Evolutionary conservation across 2,113 vertebrate genomes (phyloP).

Genomic region (Apistogramma diplotaenia): DNA sequence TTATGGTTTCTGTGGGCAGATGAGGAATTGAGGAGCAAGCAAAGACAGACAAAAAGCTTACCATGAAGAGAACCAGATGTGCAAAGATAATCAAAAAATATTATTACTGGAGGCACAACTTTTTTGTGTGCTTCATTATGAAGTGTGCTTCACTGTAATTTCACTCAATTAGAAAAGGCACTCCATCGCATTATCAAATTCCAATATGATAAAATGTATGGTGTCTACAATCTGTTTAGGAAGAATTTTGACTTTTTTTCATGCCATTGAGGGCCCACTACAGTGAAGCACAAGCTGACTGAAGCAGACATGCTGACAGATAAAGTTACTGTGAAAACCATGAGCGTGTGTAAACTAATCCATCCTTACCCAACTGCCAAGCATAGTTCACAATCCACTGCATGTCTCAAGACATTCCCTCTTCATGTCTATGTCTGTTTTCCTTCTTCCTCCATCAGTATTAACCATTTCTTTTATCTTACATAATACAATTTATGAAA

Average conservation of each 20-base stretch:
- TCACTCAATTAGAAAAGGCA: not conserved
- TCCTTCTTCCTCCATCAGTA: not conserved
- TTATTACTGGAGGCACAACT: constrained; percentile 15
- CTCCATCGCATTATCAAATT: not conserved
- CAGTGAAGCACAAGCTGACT: not conserved
- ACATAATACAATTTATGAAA: not conserved
- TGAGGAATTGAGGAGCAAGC: too few species aligned
- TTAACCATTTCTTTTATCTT: not conserved
- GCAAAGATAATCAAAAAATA: not conserved
- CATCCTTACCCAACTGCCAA: constrained; percentile 56
- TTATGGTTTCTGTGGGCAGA: constrained; percentile 1
- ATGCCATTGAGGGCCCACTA: not conserved
- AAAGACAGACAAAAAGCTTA: constrained; percentile 24
- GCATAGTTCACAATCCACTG: constrained; percentile 47
- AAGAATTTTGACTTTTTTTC: not conserved
- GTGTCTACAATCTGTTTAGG: not conserved
- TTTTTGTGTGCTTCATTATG: not conserved
- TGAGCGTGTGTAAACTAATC: constrained; percentile 72
- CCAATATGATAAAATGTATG: not conserved
- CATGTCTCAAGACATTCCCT: constrained; percentile 45
- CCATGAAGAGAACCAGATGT: constrained; percentile 58
- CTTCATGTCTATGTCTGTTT: constrained; percentile 22
- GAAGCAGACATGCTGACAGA: constrained; percentile 28
- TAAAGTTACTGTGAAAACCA: constrained; percentile 69
- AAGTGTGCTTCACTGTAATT: not conserved